phyloP scores from a whole-genome alignment of 2,888 invertebrate species.

The Sphinx pinastri region DNA sequence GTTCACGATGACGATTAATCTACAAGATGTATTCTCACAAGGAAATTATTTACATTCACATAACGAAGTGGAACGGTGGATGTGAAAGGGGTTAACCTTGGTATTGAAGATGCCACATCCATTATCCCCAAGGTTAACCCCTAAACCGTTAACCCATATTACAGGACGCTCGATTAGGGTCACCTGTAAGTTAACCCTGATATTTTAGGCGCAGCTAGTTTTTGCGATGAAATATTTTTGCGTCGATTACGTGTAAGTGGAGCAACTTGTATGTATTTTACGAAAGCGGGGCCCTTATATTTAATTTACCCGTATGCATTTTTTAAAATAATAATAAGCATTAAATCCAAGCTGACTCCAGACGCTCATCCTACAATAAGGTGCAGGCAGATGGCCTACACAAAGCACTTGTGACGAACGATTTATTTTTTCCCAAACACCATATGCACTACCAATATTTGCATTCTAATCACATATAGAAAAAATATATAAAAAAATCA shows the following conservation, averaged over 20 bases:
- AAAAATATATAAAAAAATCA: slow-evolving; percentile 64
- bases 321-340: slow-evolving; percentile 16
- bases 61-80: slow-evolving; percentile 3
- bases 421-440: slow-evolving; percentile 72
- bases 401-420: slow-evolving; percentile 75
- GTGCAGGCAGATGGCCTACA: slow-evolving; percentile 69
- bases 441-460: slow-evolving; percentile 77
- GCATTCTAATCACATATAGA: slow-evolving; percentile 74
- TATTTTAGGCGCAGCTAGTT: neutral
- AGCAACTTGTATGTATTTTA: neutral
- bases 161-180: slow-evolving; percentile 16
- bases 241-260: neutral
- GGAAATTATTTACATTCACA: slow-evolving; percentile 8
- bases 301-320: neutral
- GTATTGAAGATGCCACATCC: slow-evolving; percentile 5
- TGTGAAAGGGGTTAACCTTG: slow-evolving; percentile 22
- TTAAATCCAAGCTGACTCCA: slow-evolving; percentile 17
- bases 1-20: too few species aligned
- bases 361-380: slow-evolving; percentile 52
- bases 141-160: slow-evolving; percentile 21
- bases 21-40: neutral
- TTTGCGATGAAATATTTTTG: neutral
- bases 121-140: slow-evolving; percentile 15
- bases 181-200: slow-evolving; percentile 7
- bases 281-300: neutral